These are phyloP conservation scores for Scatophagus argus DNA, from an alignment of 2,113 vertebrate genomes.

Conservation along the genomic window DNA sequence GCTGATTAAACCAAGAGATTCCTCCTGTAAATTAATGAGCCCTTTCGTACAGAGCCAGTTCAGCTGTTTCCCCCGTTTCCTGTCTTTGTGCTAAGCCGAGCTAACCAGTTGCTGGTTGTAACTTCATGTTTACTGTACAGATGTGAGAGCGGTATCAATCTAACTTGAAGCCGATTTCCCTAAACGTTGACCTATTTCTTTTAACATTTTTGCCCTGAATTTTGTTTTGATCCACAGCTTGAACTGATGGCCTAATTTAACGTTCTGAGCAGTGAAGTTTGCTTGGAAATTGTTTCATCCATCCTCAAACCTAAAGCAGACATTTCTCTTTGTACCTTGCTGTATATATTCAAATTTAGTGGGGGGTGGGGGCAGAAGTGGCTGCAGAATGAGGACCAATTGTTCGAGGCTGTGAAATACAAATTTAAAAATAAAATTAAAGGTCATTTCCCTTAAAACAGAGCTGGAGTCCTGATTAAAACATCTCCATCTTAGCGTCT, in stretches of 20 bases:
- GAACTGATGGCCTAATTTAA: neutral
- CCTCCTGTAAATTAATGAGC: neutral
- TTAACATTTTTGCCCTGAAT: neutral
- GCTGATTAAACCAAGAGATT: neutral
- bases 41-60: too few species aligned
- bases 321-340: neutral
- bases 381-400: neutral
- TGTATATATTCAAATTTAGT: conserved; percentile 43
- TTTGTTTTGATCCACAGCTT: conserved; percentile 1
- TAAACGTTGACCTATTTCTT: neutral
- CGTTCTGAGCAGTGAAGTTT: neutral
- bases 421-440: conserved; percentile 32
- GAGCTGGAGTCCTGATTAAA: conserved; percentile 24
- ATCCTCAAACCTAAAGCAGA: neutral
- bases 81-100: neutral
- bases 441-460: conserved; percentile 26
- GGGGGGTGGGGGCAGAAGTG: too few species aligned
- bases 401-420: neutral
- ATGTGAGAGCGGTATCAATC: neutral
- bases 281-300: neutral
- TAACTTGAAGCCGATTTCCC: neutral
- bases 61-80: neutral
- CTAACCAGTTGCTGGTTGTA: neutral
- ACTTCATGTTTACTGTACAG: neutral
- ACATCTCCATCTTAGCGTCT: neutral